Conservation (phyloP, 2,888 invertebrate species). For the Osmoderma eremita region DNA sequence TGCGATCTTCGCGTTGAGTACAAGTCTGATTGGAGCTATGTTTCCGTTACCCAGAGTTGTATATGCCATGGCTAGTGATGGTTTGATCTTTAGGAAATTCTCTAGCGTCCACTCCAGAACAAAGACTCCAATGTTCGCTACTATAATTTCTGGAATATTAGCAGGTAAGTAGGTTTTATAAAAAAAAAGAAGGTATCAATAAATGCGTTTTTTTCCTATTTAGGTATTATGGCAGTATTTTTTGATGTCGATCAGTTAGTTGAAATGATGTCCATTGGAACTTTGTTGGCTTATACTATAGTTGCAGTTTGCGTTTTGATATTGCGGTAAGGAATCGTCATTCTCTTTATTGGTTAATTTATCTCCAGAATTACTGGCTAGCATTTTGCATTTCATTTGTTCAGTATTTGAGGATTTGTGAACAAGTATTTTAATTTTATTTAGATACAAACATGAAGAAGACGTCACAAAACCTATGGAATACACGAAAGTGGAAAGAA, state of each 20-base stretch:
- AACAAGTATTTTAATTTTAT: background rate
- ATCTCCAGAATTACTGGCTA: no score
- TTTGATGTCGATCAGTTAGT: conserved; percentile 91
- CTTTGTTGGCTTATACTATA: conserved; percentile 89
- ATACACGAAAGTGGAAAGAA: conserved; percentile 26
- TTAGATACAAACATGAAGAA: conserved; percentile 19
- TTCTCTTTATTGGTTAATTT: no score
- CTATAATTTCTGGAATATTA: conserved; percentile 78
- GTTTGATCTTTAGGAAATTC: conserved; percentile 80
- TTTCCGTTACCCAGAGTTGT: conserved; percentile 88
- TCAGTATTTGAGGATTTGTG: background rate
- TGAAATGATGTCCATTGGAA: conserved; percentile 97
- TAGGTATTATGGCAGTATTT: conserved; percentile 85
- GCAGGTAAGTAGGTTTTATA: conserved; percentile 66
- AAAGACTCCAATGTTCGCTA: conserved; percentile 83
- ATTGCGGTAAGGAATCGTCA: conserved; percentile 70
- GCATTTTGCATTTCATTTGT: no score
- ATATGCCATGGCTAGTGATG: conserved; percentile 92
- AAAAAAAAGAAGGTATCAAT: background rate
- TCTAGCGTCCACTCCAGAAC: conserved; percentile 77
- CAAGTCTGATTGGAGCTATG: conserved; percentile 87
- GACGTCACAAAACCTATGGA: conserved; percentile 14
- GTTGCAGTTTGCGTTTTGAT: conserved; percentile 91
- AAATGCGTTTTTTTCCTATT: background rate
- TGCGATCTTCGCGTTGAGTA: conserved; percentile 90